Evolutionary conservation across 1,140 invertebrate genomes (phyloP), one percentile per base, ranked within the genome.

Genomic region (Archegozetes longisetosus): DNA sequence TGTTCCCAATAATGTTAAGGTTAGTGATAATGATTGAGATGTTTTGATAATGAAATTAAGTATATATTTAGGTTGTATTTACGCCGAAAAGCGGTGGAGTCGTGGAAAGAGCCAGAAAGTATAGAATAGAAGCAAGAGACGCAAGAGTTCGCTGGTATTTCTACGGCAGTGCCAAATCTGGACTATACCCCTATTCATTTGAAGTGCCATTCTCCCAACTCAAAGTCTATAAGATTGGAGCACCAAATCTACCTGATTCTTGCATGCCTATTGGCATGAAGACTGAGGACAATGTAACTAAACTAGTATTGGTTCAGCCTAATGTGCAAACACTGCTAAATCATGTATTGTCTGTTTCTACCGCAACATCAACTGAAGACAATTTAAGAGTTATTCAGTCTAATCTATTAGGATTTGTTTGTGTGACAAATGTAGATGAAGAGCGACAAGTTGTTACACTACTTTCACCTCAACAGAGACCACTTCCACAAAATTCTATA

Each of bases 21-120:
- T 96, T 0, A n/a, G 6, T 9, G 32, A 9, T 40, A 40, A 40
- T 40, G 32, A 9, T 9, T 40, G 32, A 40, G 6, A 40, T 9
- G 6, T 9, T 40, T 40, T 40, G 17, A 40, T 40, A 40, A 40
- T 40, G 17, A 40, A 6, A 23, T 25, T 49, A 58, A 28, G 1
- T n/a, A 3, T 6, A 49, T 9, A 51, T 51, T 17, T 88, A 89
- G 76, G 84, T 97, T 22, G 82, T 97, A 0, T 84, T 93, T 66
- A 73, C 94, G 56, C 92, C 92, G 2, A 98, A 98, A 75, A 96
- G 91, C 73, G 92, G 93, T 46, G 94, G 94, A 52, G 91, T 92
- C 25, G 91, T 94, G 0, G 89, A 92, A 70, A 76, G 90, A 60
- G 86, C 79, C 59, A 76, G 82, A 60, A 72, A 77, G 20, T 78